phyloP scores from a whole-genome alignment of 2,888 invertebrate genomes.

The Ellobium chinense region DNA sequence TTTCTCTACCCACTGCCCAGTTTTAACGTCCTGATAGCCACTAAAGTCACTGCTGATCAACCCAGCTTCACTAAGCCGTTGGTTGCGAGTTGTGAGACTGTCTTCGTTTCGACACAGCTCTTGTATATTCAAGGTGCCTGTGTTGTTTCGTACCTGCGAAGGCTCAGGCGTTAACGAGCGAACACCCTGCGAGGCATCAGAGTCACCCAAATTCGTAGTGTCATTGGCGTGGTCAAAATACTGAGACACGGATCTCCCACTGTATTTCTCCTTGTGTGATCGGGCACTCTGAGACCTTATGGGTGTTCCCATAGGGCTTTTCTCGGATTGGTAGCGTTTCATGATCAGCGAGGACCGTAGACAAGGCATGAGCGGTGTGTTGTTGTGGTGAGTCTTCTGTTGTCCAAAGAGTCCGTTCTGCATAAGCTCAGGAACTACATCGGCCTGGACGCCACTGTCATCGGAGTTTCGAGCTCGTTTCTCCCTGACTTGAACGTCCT shows the following conservation, averaged over 20 bases:
- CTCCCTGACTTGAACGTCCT: slow-evolving; percentile 45
- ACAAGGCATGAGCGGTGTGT: slow-evolving; percentile 32
- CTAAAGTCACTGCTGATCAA: background rate
- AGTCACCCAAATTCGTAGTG: background rate
- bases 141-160: background rate
- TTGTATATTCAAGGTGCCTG: background rate
- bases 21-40: slow-evolving; percentile 20
- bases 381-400: background rate
- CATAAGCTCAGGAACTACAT: slow-evolving; percentile 14
- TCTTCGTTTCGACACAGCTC: background rate
- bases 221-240: background rate
- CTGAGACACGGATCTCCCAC: background rate
- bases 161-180: no score
- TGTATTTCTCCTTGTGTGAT: background rate
- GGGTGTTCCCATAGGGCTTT: background rate
- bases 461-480: slow-evolving; percentile 44
- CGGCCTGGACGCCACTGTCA: slow-evolving; percentile 48
- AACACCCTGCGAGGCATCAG: no score
- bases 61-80: background rate
- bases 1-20: slow-evolving; percentile 30
- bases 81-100: background rate
- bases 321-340: background rate
- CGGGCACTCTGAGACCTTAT: background rate
- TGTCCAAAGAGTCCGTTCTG: background rate
- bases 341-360: slow-evolving; percentile 34